phyloP scores from a whole-genome alignment of 2,797 vertebrate genomes.

The Kryptopterus vitreolus region DNA sequence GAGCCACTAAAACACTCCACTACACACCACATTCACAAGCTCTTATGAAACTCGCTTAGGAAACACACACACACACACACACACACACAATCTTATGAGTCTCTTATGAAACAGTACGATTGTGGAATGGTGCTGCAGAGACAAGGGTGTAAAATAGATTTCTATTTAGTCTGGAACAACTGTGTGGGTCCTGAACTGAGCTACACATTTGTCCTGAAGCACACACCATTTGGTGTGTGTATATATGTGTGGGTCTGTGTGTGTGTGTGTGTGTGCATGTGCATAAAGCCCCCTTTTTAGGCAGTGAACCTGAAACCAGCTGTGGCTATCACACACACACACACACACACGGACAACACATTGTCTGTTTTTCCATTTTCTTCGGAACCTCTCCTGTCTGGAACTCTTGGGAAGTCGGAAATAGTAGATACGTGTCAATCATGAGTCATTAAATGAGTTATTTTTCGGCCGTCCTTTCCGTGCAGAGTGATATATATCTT shows the following conservation, averaged over 20 bases:
- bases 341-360: slow-evolving; percentile 36
- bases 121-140: background rate
- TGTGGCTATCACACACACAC: slow-evolving; percentile 29
- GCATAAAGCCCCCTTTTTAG: slow-evolving; percentile 2
- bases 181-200: background rate
- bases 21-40: background rate
- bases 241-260: background rate
- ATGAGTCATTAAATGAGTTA: no score
- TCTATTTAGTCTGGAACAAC: background rate
- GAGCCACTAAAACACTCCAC: slow-evolving; percentile 14
- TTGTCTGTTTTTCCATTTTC: background rate
- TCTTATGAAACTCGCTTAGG: background rate
- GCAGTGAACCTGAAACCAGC: background rate
- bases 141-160: background rate
- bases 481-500: no score
- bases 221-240: background rate
- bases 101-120: background rate
- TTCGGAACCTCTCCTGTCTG: no score
- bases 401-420: no score
- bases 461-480: no score
- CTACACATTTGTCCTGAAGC: background rate
- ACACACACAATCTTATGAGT: background rate
- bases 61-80: background rate
- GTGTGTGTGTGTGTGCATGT: background rate
- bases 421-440: no score